Evolutionary conservation across 2,797 vertebrate species (phyloP), one percentile per base, ranked within the genome.

Genomic region (Dromococcyx pavoninus): DNA sequence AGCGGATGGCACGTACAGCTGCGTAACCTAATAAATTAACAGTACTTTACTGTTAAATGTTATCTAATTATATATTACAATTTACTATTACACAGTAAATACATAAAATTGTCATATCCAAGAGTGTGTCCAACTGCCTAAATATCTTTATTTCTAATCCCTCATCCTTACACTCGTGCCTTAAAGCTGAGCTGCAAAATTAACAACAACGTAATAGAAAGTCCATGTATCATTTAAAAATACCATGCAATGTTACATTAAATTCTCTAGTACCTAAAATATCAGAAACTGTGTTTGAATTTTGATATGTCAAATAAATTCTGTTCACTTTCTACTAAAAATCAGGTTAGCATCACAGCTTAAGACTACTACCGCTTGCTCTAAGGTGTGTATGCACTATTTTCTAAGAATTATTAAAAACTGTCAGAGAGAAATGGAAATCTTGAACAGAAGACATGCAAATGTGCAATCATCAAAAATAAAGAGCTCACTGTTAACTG

Each of bases 1-100:
- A 33, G 99, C 99, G 0, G 99, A 99, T 2, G 99, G 99, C 54
- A 99, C 99, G 6, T 99, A 99, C 58, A 99, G 98, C 96, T 99
- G 99, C 1, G 99, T 99, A 94, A 99, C 99, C 99, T 99, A 94
- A 17, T 9, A 91, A 84, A 78, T 87, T 19, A 92, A 75, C 22
- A 80, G 44, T 17, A 86, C 33, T 65, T 78, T 61, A 72, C 32
- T 83, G 41, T 79, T 94, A 91, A 91, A 61, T 16, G 53, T 50
- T 24, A 56, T 11, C 8, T 46, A 39, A 85, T 62, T 23, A 48
- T 21, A 23, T 64, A 75, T 33, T 23, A 23, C 13, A 23, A 54
- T 46, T 90, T 60, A 70, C 15, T 88, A 23, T 2, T 79, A 41
- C 41, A 71, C 0, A 70, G 13, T 32, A 84, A 86, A 84, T 28